These are phyloP conservation scores for Stegodyphus mimosarum DNA, from an alignment of 1,140 invertebrate genomes.

Conservation along the genomic window DNA sequence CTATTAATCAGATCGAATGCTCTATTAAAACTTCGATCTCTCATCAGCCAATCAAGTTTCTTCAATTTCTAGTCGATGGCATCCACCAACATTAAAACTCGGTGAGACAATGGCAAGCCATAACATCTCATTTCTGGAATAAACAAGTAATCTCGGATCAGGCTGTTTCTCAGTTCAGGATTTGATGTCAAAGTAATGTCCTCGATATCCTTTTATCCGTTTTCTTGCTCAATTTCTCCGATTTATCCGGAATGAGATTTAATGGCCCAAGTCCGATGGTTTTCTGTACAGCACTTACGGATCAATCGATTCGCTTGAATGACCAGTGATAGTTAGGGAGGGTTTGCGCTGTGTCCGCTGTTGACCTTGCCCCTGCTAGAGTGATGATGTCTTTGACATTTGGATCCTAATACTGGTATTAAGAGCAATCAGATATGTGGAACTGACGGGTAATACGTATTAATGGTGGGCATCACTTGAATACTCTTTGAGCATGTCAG, in stretches of 20 bases:
- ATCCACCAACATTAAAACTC: too few relatives aligned
- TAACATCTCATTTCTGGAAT: not conserved
- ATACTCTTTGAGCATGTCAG: too few relatives aligned
- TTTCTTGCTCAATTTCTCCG: slow-evolving; percentile 31
- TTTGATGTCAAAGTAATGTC: slow-evolving; percentile 26
- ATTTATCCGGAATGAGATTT: slow-evolving; percentile 5
- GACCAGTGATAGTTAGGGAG: slow-evolving; percentile 18
- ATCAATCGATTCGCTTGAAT: not conserved
- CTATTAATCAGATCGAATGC: slow-evolving; percentile 40
- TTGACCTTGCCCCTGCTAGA: too few relatives aligned
- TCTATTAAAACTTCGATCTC: slow-evolving; percentile 9
- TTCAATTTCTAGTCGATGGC: not conserved
- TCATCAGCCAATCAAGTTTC: not conserved
- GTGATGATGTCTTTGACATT: not conserved
- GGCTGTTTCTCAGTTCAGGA: not conserved
- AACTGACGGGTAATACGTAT: too few relatives aligned
- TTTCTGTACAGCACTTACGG: slow-evolving; percentile 1
- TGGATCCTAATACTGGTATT: not conserved
- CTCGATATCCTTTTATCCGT: slow-evolving; percentile 21
- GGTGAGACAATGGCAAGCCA: too few relatives aligned
- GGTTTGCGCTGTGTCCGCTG: not conserved
- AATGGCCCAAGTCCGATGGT: slow-evolving; percentile 25
- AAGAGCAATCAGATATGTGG: not conserved
- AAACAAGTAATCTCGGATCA: slow-evolving; percentile 22
- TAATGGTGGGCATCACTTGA: too few relatives aligned